Conservation (phyloP, 2,888 invertebrate genomes). For the Drosophila fulvimacula region DNA sequence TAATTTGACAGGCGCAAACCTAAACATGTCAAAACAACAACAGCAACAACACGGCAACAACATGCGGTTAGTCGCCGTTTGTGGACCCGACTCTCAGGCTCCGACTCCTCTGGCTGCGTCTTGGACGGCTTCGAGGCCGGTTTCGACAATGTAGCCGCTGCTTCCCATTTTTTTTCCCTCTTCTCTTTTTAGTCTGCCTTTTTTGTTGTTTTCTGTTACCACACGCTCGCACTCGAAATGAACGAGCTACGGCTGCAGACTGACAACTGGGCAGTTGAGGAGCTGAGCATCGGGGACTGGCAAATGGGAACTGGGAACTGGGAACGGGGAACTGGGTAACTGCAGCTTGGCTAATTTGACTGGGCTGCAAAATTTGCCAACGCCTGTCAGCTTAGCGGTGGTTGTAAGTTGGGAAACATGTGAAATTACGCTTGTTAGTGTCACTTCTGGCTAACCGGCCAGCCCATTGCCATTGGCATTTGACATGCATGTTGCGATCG, state of each 20-base stretch:
- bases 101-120: conserved; percentile 25
- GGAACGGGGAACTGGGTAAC: conserved; percentile 30
- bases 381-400: conserved; percentile 81
- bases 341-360: conserved; percentile 73
- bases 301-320: conserved; percentile 26
- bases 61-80: conserved; percentile 77
- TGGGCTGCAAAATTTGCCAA: conserved; percentile 76
- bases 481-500: conserved; percentile 19
- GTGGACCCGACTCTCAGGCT: conserved; percentile 44
- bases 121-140: conserved; percentile 42
- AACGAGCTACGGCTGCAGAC: conserved; percentile 29
- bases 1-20: conserved; percentile 86
- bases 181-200: background rate
- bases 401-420: conserved; percentile 78
- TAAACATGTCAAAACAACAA: conserved; percentile 85
- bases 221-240: conserved; percentile 38
- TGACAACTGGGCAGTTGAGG: conserved; percentile 18
- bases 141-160: conserved; percentile 58
- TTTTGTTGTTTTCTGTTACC: conserved; percentile 34
- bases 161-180: conserved; percentile 42
- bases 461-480: conserved; percentile 36
- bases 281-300: conserved; percentile 18
- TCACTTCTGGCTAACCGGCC: conserved; percentile 80
- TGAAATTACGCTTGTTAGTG: conserved; percentile 83
- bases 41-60: conserved; percentile 51